Evolutionary conservation across 1,140 invertebrate genomes (phyloP).

Genomic region (Sogatella furcifera): DNA sequence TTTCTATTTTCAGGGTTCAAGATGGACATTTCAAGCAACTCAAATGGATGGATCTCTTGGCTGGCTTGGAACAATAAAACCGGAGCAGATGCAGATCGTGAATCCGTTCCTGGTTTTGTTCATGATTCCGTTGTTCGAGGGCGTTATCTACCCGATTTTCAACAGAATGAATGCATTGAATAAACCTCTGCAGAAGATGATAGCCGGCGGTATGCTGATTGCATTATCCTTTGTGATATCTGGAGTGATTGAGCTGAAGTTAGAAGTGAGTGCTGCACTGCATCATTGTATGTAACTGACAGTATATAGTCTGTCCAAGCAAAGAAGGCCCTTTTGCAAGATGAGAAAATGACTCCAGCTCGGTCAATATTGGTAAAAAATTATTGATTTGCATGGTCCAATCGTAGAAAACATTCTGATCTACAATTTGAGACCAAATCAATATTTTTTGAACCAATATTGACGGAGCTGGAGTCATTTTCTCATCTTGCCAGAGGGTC

Average conservation of each 20-base stretch:
- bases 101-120: slow-evolving; percentile 68
- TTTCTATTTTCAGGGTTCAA: slow-evolving; percentile 30
- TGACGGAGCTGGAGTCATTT: too few species aligned
- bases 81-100: slow-evolving; percentile 70
- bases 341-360: too few species aligned
- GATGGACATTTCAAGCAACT: slow-evolving; percentile 50
- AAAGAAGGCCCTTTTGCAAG: too few species aligned
- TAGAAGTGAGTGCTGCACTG: slow-evolving; percentile 38
- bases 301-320: too few species aligned
- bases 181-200: slow-evolving; percentile 46
- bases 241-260: slow-evolving; percentile 49
- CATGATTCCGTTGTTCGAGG: slow-evolving; percentile 71
- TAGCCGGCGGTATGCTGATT: slow-evolving; percentile 51
- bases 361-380: too few species aligned
- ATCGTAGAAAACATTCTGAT: too few species aligned
- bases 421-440: too few species aligned
- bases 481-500: too few species aligned
- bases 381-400: too few species aligned
- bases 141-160: slow-evolving; percentile 37
- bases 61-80: slow-evolving; percentile 46
- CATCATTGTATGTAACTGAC: too few species aligned
- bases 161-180: slow-evolving; percentile 29
- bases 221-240: slow-evolving; percentile 55
- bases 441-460: too few species aligned
- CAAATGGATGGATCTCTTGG: slow-evolving; percentile 54